Conservation (phyloP, 2,113 vertebrate genomes). For the Scomber japonicus region DNA sequence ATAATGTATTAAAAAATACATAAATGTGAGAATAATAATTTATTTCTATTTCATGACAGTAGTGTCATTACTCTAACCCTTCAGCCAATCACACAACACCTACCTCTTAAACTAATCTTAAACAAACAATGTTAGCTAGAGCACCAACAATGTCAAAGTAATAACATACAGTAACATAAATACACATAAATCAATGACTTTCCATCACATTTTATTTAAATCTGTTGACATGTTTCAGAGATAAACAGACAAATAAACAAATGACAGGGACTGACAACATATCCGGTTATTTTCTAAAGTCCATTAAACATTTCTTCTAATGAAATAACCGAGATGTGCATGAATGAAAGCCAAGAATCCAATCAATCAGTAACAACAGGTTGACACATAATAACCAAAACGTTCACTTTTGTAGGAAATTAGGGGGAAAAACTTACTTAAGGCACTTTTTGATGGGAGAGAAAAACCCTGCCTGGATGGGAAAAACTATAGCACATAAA, state of each 20-base stretch:
- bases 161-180: too few relatives aligned
- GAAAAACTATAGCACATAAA: constrained; percentile 37
- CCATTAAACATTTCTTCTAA: background rate
- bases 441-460: constrained; percentile 42
- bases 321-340: background rate
- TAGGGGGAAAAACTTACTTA: background rate
- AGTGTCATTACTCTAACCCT: too few relatives aligned
- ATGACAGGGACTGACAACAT: background rate
- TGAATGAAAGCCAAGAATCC: background rate
- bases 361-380: constrained; percentile 28
- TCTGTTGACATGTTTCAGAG: background rate
- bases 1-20: too few relatives aligned
- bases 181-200: background rate
- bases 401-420: constrained; percentile 20
- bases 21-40: too few relatives aligned
- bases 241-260: constrained; percentile 7
- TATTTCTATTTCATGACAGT: too few relatives aligned
- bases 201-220: constrained; percentile 11
- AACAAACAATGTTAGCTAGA: too few relatives aligned
- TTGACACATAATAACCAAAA: constrained; percentile 18
- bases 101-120: too few relatives aligned
- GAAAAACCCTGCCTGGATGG: background rate
- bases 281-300: background rate
- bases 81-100: too few relatives aligned
- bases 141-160: too few relatives aligned